Evolutionary conservation across 1,140 invertebrate genomes (phyloP).

Genomic region (Bombus turneri): DNA sequence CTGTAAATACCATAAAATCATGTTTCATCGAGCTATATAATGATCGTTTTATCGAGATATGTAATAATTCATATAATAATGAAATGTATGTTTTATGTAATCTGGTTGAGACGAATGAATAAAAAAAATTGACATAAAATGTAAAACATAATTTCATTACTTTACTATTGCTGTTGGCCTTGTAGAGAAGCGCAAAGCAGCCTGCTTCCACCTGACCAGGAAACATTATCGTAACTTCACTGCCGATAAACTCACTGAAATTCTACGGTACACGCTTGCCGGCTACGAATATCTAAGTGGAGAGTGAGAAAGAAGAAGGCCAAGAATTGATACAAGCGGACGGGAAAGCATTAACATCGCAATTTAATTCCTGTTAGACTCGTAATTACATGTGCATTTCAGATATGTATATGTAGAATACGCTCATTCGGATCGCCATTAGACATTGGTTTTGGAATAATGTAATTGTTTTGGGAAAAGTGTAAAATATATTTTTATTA

Average conservation of each 20-base stretch:
- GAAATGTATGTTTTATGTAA: not conserved
- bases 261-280: slow-evolving; percentile 5
- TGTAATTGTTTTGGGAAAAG: not conserved
- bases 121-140: not conserved
- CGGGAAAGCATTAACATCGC: slow-evolving; percentile 37
- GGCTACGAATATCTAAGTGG: not conserved
- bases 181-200: slow-evolving; percentile 10
- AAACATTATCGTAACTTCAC: slow-evolving; percentile 41
- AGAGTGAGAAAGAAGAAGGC: slow-evolving; percentile 22
- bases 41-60: not conserved
- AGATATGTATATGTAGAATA: not conserved
- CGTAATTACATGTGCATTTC: slow-evolving; percentile 20
- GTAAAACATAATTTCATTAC: slow-evolving; percentile 14
- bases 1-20: not conserved
- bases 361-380: slow-evolving; percentile 44
- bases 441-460: not conserved
- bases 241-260: slow-evolving; percentile 25
- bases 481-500: not conserved
- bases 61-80: not conserved
- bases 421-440: not conserved
- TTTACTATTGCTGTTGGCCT: slow-evolving; percentile 1
- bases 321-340: slow-evolving; percentile 37
- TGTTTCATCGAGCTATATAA: not conserved
- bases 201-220: slow-evolving; percentile 18
- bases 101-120: not conserved